Percentiles rank a stretch among this genome's conserved stretches.
Evolutionary conservation across 2,888 invertebrate species (phyloP).

Genomic region (Hermaeophaga mercurialis): DNA sequence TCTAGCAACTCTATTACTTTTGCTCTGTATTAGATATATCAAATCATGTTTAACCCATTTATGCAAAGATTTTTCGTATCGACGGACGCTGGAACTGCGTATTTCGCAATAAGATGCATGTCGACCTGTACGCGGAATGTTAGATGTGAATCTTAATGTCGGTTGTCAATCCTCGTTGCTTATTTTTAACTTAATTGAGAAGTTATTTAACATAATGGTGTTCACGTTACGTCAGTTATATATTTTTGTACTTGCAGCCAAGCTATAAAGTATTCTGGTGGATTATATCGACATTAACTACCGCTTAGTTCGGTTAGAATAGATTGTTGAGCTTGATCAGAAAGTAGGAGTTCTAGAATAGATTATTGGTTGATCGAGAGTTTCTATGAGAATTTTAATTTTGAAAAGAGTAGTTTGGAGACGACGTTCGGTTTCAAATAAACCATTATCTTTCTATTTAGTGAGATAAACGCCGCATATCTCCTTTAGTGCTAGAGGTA

Average conservation of each 20-base stretch:
- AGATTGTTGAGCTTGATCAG: no score
- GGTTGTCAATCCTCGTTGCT: conserved; percentile 44
- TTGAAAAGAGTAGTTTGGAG: no score
- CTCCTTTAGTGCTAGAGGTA: no score
- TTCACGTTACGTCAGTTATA: conserved; percentile 36
- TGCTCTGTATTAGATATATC: conserved; percentile 2
- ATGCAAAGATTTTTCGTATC: conserved; percentile 12
- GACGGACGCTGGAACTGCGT: conserved; percentile 15
- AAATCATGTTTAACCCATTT: conserved; percentile 22
- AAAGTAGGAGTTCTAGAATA: conserved; percentile 17
- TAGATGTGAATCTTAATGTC: conserved; percentile 46
- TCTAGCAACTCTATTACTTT: neutral
- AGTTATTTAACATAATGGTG: conserved; percentile 47
- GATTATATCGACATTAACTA: conserved; percentile 27
- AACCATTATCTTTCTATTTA: no score
- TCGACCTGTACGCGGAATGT: conserved; percentile 37
- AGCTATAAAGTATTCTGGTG: conserved; percentile 28
- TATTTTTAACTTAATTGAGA: conserved; percentile 46
- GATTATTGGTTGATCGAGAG: conserved; percentile 7
- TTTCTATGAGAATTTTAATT: no score
- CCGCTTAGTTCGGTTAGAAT: conserved; percentile 19
- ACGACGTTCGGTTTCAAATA: no score
- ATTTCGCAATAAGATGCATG: conserved; percentile 37
- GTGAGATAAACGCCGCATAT: no score
- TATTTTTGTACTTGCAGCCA: conserved; percentile 26